These are phyloP conservation scores for Agelastica alni DNA, from an alignment of 2,888 invertebrate species.

Conservation along the genomic window DNA sequence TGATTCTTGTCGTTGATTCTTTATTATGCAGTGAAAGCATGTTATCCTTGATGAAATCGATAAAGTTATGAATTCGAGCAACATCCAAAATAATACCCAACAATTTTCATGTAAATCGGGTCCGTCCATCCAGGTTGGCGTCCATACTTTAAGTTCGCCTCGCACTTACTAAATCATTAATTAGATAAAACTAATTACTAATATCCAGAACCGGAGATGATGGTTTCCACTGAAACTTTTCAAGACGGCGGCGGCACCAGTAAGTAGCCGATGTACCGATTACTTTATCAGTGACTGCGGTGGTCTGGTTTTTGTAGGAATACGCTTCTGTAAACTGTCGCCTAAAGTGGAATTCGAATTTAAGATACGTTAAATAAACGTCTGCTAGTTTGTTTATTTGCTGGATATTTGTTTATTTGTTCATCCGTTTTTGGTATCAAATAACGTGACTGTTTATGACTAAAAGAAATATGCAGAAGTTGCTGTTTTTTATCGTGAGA, in stretches of 20 bases:
- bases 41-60: no score
- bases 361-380: conserved; percentile 20
- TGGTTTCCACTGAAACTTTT: background rate
- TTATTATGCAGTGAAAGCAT: no score
- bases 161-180: background rate
- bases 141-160: background rate
- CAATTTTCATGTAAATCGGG: no score
- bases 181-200: background rate
- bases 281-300: background rate
- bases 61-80: no score
- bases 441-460: background rate
- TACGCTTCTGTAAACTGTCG: conserved; percentile 19
- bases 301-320: conserved; percentile 23
- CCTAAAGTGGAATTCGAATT: conserved; percentile 22
- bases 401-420: conserved; percentile 1
- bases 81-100: no score
- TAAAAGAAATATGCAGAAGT: background rate
- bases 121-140: no score
- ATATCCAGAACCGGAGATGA: background rate
- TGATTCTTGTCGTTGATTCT: no score
- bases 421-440: background rate
- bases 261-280: background rate
- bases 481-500: no score
- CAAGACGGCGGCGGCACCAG: background rate
- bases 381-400: conserved; percentile 14